Conservation (phyloP, 2,797 vertebrate genomes). For the Schizothorax lantsangensis region DNA sequence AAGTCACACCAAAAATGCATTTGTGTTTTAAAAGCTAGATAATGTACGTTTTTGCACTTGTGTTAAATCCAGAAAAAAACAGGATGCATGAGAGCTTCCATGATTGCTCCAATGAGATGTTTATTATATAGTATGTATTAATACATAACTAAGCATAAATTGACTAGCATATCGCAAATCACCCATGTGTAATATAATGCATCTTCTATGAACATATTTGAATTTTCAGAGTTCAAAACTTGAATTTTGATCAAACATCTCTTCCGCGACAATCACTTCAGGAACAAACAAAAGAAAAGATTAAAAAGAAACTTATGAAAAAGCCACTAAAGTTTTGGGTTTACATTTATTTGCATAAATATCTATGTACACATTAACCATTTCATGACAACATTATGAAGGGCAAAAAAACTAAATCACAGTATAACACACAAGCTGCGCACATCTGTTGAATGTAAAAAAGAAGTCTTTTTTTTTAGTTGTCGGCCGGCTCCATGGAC, state of each 20-base stretch:
- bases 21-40: constrained; percentile 59
- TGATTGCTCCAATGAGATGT: neutral
- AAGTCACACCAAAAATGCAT: constrained; percentile 56
- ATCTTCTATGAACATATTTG: neutral
- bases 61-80: constrained; percentile 65
- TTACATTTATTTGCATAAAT: constrained; percentile 82
- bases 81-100: neutral
- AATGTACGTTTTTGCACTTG: constrained; percentile 60
- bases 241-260: neutral
- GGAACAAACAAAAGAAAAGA: neutral
- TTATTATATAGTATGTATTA: constrained; percentile 17
- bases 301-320: constrained; percentile 1
- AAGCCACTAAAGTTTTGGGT: neutral
- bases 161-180: neutral
- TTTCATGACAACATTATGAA: constrained; percentile 41
- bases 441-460: constrained; percentile 56
- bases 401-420: constrained; percentile 56
- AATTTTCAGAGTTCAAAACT: neutral
- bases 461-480: constrained; percentile 63
- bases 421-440: constrained; percentile 61
- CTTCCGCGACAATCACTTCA: no score
- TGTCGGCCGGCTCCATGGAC: constrained; percentile 50
- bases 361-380: constrained; percentile 76
- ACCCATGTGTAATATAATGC: neutral
- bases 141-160: neutral